Percentiles rank a stretch among this genome's conserved stretches.
phyloP scores from a whole-genome alignment of 2,888 invertebrate species.

The Notocelia uddmanniana region DNA sequence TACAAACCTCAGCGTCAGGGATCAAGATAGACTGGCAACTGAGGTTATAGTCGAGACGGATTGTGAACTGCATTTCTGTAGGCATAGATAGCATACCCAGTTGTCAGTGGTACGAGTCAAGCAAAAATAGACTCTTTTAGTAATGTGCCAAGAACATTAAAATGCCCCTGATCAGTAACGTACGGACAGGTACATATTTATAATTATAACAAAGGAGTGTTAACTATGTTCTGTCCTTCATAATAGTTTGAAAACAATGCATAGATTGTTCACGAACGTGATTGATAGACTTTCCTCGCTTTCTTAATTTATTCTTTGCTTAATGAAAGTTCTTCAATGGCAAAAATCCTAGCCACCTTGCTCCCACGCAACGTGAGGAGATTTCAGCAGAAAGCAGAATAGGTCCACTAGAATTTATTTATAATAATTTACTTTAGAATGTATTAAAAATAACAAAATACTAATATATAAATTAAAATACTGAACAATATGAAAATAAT shows the following conservation, averaged over 20 bases:
- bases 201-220: slow-evolving; percentile 58
- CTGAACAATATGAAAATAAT: not conserved
- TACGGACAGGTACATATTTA: slow-evolving; percentile 45
- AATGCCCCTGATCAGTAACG: not conserved
- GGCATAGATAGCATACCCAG: not conserved
- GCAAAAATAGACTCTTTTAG: slow-evolving; percentile 15
- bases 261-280: slow-evolving; percentile 27
- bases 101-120: slow-evolving; percentile 1
- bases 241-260: slow-evolving; percentile 36
- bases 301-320: slow-evolving; percentile 16
- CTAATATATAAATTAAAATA: too few species aligned
- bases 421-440: too few species aligned
- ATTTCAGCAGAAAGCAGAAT: not conserved
- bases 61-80: not conserved
- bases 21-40: not conserved
- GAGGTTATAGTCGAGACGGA: not conserved
- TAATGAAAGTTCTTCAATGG: not conserved
- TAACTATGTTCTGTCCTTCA: slow-evolving; percentile 37
- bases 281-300: slow-evolving; percentile 28
- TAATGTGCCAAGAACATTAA: not conserved
- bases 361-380: too few species aligned
- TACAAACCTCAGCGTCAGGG: not conserved
- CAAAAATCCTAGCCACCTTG: not conserved
- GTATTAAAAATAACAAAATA: too few species aligned
- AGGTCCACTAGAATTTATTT: not conserved